phyloP scores from a whole-genome alignment of 1,140 invertebrate species.

The Acromyrmex heyeri region DNA sequence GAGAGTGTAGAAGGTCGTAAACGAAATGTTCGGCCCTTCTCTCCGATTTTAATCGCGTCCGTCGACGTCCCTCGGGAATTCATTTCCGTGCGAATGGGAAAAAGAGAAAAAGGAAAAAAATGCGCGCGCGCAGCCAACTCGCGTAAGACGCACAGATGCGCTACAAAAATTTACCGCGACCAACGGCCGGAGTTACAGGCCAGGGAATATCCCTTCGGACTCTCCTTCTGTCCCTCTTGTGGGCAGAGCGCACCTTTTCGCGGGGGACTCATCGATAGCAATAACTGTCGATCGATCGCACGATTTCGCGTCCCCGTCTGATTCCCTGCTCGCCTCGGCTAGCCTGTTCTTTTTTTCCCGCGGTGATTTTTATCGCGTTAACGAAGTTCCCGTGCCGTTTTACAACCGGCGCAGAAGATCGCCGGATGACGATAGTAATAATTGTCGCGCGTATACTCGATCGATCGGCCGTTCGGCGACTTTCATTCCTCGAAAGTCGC shows the following conservation, averaged over 20 bases:
- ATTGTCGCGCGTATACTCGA: slow-evolving; percentile 65
- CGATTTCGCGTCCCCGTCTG: slow-evolving; percentile 39
- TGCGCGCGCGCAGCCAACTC: neutral
- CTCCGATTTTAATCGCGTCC: slow-evolving; percentile 58
- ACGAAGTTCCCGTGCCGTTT: slow-evolving; percentile 64
- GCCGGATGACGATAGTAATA: slow-evolving; percentile 68
- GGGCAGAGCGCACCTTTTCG: slow-evolving; percentile 44
- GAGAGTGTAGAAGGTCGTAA: slow-evolving; percentile 45
- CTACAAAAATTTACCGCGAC: slow-evolving; percentile 54
- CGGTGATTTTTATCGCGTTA: slow-evolving; percentile 65
- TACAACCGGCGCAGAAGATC: slow-evolving; percentile 63
- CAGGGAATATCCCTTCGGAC: slow-evolving; percentile 31
- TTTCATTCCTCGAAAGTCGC: slow-evolving; percentile 5
- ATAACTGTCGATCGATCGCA: slow-evolving; percentile 73
- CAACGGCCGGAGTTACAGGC: slow-evolving; percentile 19
- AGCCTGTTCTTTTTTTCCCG: slow-evolving; percentile 13
- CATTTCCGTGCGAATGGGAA: slow-evolving; percentile 63
- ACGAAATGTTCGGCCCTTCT: slow-evolving; percentile 51
- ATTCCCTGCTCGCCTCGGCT: slow-evolving; percentile 3
- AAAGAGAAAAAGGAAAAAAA: slow-evolving; percentile 45
- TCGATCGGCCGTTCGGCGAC: slow-evolving; percentile 53
- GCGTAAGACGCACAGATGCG: neutral
- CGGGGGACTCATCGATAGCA: slow-evolving; percentile 58
- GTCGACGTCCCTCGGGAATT: slow-evolving; percentile 48
- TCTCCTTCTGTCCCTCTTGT: neutral